A percentile compares a stretch with the other conserved stretches of the same genome.
These are phyloP conservation scores for Amniataba percoides DNA, from an alignment of 2,797 vertebrate genomes.

Conservation along the genomic window DNA sequence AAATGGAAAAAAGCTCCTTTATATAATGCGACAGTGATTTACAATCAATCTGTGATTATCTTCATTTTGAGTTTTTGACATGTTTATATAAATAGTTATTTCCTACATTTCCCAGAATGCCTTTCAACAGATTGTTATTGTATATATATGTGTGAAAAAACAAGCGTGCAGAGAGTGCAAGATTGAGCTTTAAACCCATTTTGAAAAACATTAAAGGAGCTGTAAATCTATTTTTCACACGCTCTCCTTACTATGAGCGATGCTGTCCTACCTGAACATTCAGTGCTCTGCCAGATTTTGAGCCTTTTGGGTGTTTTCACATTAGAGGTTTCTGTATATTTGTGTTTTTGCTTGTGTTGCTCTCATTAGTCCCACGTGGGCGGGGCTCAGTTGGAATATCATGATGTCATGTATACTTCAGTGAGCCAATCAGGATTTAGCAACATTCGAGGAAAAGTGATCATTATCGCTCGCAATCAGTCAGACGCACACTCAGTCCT, in stretches of 20 bases:
- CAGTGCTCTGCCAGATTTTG: not conserved
- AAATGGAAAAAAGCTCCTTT: too few species aligned
- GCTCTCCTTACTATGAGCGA: not conserved
- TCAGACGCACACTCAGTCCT: not conserved
- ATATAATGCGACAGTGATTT: not conserved
- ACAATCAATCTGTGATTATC: not conserved
- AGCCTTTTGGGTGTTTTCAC: not conserved
- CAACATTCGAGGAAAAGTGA: not conserved
- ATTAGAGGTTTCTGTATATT: not conserved
- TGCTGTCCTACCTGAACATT: not conserved
- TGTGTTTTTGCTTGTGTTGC: not conserved
- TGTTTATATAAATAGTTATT: not conserved
- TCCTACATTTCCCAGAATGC: constrained; percentile 9
- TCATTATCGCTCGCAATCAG: too few species aligned
- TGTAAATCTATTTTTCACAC: too few species aligned
- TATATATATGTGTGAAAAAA: not conserved
- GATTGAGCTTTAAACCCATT: not conserved
- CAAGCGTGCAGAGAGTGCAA: not conserved
- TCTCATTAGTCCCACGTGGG: not conserved
- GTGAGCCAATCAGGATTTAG: not conserved
- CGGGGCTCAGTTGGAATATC: not conserved
- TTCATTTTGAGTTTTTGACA: too few species aligned
- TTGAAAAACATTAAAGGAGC: not conserved
- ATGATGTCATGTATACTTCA: not conserved
- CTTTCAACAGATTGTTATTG: not conserved